phyloP scores from a whole-genome alignment of 2,113 vertebrate genomes.

The Ictalurus punctatus region DNA sequence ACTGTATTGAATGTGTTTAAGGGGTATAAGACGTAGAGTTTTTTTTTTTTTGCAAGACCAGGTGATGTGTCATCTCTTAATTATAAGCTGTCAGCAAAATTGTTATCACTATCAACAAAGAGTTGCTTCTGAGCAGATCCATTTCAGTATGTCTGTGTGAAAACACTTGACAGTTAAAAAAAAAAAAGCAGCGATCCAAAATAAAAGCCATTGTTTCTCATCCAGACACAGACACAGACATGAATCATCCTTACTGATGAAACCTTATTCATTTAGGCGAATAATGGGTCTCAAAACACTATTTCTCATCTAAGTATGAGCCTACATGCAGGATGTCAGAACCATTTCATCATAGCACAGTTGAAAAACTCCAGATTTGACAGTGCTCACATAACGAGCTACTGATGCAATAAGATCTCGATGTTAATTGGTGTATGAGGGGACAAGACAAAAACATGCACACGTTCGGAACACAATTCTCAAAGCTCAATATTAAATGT shows the following conservation, averaged over 20 bases:
- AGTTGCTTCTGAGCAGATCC: neutral
- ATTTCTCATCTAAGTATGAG: neutral
- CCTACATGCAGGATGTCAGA: neutral
- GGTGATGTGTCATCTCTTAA: neutral
- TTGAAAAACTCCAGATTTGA: neutral
- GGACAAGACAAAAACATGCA: neutral
- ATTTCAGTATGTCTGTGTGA: neutral
- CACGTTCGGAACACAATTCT: neutral
- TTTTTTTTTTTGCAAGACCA: too few relatives aligned
- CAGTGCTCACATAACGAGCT: neutral
- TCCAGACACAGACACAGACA: neutral
- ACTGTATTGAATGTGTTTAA: too few relatives aligned
- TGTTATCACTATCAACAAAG: neutral
- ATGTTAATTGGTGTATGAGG: neutral
- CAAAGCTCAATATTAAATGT: neutral
- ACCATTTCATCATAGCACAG: neutral
- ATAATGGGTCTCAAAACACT: neutral
- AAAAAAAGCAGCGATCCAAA: too few relatives aligned
- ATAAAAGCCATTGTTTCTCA: neutral
- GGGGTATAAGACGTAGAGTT: too few relatives aligned
- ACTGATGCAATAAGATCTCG: neutral
- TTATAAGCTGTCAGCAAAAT: neutral
- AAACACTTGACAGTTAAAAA: neutral
- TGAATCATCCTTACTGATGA: neutral
- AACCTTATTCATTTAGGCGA: neutral